phyloP scores from a whole-genome alignment of 1,140 invertebrate genomes.

The Cecropterus lyciades region DNA sequence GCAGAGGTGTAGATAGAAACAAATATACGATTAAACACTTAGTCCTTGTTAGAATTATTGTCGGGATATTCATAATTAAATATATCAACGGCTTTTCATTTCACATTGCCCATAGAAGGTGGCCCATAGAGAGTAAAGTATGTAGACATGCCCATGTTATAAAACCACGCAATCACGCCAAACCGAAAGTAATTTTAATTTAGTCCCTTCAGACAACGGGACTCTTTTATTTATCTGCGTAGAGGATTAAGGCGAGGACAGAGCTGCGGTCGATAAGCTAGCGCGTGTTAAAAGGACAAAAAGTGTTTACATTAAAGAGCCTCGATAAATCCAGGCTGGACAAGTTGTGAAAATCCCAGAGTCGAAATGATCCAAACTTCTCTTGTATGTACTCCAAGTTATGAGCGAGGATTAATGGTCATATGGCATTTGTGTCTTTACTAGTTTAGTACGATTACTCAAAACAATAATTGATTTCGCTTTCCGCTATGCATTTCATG shows the following conservation, averaged over 20 bases:
- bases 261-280: constrained; percentile 21
- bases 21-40: too few relatives aligned
- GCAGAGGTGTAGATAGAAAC: not conserved
- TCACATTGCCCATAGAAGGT: too few relatives aligned
- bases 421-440: too few relatives aligned
- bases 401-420: constrained; percentile 1
- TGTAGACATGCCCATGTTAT: not conserved
- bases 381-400: constrained; percentile 24
- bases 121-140: too few relatives aligned
- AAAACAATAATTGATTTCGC: too few relatives aligned
- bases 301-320: constrained; percentile 29
- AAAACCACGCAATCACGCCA: constrained; percentile 1
- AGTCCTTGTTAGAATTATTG: too few relatives aligned
- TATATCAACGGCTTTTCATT: too few relatives aligned
- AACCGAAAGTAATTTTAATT: constrained; percentile 22
- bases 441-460: too few relatives aligned
- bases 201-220: constrained; percentile 19
- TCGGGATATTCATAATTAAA: too few relatives aligned
- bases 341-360: constrained; percentile 36
- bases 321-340: constrained; percentile 35
- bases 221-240: constrained; percentile 22
- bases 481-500: too few relatives aligned
- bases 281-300: constrained; percentile 29
- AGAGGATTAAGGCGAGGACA: constrained; percentile 22
- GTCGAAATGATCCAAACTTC: constrained; percentile 31